Conservation (phyloP, 2,797 vertebrate genomes). For the Sebastes melanostomus region DNA sequence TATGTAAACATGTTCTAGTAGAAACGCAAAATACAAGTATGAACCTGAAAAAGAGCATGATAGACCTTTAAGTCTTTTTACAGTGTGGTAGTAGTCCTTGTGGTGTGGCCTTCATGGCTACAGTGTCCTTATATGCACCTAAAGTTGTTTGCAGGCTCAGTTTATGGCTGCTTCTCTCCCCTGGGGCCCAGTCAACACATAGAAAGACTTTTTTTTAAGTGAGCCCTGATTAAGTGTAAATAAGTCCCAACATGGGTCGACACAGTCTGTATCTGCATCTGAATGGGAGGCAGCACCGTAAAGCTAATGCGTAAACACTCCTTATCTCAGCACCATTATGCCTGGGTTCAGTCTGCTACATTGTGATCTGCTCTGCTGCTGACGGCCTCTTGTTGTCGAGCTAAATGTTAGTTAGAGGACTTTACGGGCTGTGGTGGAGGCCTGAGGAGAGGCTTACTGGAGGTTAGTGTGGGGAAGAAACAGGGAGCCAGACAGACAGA, state of each 20-base stretch:
- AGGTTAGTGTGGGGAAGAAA: conserved; percentile 75
- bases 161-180: neutral
- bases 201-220: neutral
- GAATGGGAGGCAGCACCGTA: conserved; percentile 15
- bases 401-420: conserved; percentile 10
- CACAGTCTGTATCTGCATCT: conserved; percentile 41
- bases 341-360: neutral
- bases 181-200: conserved; percentile 25
- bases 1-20: too few relatives aligned
- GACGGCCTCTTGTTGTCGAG: neutral
- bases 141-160: neutral
- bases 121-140: neutral
- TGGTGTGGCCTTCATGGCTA: neutral
- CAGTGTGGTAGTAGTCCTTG: neutral
- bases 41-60: too few relatives aligned
- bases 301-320: conserved; percentile 41
- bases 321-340: conserved; percentile 37
- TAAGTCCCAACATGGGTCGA: neutral
- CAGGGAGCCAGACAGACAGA: conserved; percentile 75
- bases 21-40: too few relatives aligned
- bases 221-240: conserved; percentile 41
- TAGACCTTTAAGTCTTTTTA: too few relatives aligned
- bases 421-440: conserved; percentile 16
- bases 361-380: neutral
- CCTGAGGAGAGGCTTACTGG: conserved; percentile 61